Conservation (phyloP, 2,113 vertebrate species). For the Centropristis striata region DNA sequence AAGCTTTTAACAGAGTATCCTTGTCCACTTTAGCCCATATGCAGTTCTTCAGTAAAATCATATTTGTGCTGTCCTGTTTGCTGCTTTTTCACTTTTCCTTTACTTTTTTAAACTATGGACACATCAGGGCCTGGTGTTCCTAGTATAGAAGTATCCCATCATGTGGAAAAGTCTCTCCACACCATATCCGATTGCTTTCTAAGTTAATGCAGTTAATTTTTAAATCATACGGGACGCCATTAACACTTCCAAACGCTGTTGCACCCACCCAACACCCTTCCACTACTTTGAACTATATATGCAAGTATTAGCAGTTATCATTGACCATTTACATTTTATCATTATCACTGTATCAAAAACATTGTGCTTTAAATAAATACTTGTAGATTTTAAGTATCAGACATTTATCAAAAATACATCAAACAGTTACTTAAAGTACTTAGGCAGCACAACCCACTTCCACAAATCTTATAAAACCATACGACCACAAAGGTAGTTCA, state of each 20-base stretch:
- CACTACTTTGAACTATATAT: background rate
- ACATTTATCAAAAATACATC: background rate
- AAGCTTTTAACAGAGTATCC: constrained; percentile 42
- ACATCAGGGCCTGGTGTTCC: constrained; percentile 8
- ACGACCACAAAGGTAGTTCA: too few species aligned
- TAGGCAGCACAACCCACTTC: background rate
- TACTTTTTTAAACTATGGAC: background rate
- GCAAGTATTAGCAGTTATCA: background rate
- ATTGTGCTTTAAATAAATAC: background rate
- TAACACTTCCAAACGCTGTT: background rate
- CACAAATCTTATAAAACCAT: too few species aligned
- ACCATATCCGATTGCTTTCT: background rate
- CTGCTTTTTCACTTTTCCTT: constrained; percentile 1
- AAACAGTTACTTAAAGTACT: background rate
- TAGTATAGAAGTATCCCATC: constrained; percentile 1
- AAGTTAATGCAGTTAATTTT: background rate
- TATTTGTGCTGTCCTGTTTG: background rate
- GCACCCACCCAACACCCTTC: background rate
- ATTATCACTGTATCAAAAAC: background rate
- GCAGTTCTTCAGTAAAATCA: constrained; percentile 34
- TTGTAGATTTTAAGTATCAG: background rate
- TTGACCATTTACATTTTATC: background rate
- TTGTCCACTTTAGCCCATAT: constrained; percentile 18
- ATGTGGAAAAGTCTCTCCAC: constrained; percentile 5
- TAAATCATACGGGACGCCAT: background rate